Conservation (phyloP, 2,797 vertebrate genomes). For the Salmo trutta region DNA sequence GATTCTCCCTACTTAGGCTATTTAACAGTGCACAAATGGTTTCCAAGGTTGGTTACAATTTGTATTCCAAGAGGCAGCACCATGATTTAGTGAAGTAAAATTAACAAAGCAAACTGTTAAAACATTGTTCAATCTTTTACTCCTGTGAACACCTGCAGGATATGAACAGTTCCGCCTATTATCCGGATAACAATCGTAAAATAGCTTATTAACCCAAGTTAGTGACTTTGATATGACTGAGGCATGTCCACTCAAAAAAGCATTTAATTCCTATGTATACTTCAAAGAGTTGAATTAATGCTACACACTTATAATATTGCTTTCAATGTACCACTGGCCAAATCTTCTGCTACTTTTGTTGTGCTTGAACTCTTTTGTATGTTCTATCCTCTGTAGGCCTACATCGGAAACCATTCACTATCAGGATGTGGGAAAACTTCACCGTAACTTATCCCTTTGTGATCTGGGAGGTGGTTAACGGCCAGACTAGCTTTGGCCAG, state of each 20-base stretch:
- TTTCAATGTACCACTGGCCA: neutral
- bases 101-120: neutral
- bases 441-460: neutral
- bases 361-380: neutral
- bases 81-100: neutral
- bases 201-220: constrained; percentile 6
- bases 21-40: neutral
- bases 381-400: neutral
- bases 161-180: neutral
- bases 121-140: neutral
- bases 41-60: neutral
- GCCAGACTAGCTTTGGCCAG: constrained; percentile 2
- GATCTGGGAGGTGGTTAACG: neutral
- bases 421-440: neutral
- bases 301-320: neutral
- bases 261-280: neutral
- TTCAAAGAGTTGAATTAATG: neutral
- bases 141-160: constrained; percentile 5
- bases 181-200: neutral
- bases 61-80: neutral
- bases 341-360: neutral
- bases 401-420: neutral
- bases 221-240: neutral
- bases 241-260: neutral
- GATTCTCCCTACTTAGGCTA: neutral